Percentiles rank a stretch among this genome's conserved stretches.
Conservation (phyloP, 2,797 vertebrate species). For the Chloroceryle inda region DNA sequence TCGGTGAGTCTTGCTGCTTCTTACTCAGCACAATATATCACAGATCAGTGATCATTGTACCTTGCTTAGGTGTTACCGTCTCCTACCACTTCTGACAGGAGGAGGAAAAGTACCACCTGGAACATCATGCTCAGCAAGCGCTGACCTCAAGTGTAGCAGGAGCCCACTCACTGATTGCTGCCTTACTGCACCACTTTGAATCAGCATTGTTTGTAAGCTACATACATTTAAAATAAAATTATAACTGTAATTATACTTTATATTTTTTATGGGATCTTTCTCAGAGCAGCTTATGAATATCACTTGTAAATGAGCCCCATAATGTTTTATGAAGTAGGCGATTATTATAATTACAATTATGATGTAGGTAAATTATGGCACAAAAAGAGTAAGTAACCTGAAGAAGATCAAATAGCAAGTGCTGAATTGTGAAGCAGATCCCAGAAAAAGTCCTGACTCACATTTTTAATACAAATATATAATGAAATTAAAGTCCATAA, state of each 20-base stretch:
- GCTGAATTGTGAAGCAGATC: slow-evolving; percentile 38
- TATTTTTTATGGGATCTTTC: slow-evolving; percentile 43
- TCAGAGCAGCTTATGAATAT: slow-evolving; percentile 57
- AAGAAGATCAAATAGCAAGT: slow-evolving; percentile 54
- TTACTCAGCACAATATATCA: not conserved
- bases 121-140: fast-evolving
- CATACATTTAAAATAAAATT: slow-evolving; percentile 30
- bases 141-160: not conserved
- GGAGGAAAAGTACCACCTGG: not conserved
- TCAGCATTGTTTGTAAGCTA: slow-evolving; percentile 25
- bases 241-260: slow-evolving; percentile 37
- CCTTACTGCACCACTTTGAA: not conserved
- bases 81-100: not conserved
- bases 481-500: slow-evolving; percentile 50
- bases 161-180: not conserved
- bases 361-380: slow-evolving; percentile 48
- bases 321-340: slow-evolving; percentile 22
- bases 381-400: slow-evolving; percentile 32
- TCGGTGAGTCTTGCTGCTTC: not conserved
- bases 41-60: not conserved
- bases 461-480: slow-evolving; percentile 62
- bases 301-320: slow-evolving; percentile 48
- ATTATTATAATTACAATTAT: slow-evolving; percentile 65
- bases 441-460: slow-evolving; percentile 44
- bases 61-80: not conserved